phyloP scores from a whole-genome alignment of 2,113 vertebrate genomes.

The Laticauda laticaudata region DNA sequence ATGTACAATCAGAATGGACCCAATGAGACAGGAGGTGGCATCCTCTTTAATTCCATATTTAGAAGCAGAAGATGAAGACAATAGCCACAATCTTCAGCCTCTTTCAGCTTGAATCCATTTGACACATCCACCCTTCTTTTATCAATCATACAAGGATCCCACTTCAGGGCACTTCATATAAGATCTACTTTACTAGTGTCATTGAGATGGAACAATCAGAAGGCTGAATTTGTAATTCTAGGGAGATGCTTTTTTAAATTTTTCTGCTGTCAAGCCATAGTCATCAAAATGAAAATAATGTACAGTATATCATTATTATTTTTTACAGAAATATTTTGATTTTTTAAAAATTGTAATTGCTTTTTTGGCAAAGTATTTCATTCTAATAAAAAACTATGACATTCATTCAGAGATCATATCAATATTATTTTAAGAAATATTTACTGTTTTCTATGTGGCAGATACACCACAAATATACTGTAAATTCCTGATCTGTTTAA shows the following conservation, averaged over 20 bases:
- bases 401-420: neutral
- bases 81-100: slow-evolving; percentile 53
- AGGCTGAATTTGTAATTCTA: neutral
- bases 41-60: slow-evolving; percentile 61
- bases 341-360: neutral
- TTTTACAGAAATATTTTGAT: slow-evolving; percentile 11
- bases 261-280: neutral
- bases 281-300: rapidly evolving
- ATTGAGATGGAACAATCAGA: slow-evolving; percentile 47
- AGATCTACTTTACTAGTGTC: slow-evolving; percentile 49
- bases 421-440: neutral
- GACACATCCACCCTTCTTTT: slow-evolving; percentile 54
- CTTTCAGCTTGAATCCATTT: slow-evolving; percentile 42
- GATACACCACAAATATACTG: neutral
- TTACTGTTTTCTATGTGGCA: neutral
- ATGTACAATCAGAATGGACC: slow-evolving; percentile 58
- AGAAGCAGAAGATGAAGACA: slow-evolving; percentile 52
- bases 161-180: slow-evolving; percentile 35
- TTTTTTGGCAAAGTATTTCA: neutral
- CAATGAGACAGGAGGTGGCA: slow-evolving; percentile 41
- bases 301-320: neutral
- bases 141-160: slow-evolving; percentile 38
- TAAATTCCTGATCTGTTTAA: neutral
- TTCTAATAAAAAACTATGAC: neutral
- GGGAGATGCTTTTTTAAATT: neutral